Base-by-base conservation (phyloP, 2,888 invertebrate species). In the Plusia festucae region DNA sequence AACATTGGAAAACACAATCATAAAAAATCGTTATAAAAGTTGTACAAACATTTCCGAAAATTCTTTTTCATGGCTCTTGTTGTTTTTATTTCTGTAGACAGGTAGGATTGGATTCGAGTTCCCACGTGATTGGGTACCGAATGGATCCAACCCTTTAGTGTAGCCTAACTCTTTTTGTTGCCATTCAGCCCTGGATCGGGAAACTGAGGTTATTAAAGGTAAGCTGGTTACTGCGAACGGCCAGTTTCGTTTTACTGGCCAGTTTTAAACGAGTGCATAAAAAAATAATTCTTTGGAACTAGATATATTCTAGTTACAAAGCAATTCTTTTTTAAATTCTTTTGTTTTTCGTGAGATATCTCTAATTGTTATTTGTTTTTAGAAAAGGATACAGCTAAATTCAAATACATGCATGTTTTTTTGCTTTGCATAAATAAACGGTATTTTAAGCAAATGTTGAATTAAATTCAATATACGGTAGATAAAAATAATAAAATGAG, bases 101-200 rank as follows among this genome's bases (percentile, higher is more conserved):
- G 52, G 40, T 6, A 18, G 22, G 24, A 58, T 13, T 44, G 30
- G 61, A 78, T 65, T 46, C 60, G 46, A 51, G 64, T 52, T 56
- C 61, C 61, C 56, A 30, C 57, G 54, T 67, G 78, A 78, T 78
- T 70, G 76, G 70, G 53, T 52, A 53, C 63, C 61, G 73, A 73
- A 68, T 70, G 68, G 67, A 54, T 61, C 56, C 52, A 73, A 57
- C 74, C 74, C 74, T 74, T 69, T 62, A 57, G 64, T 59, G 62
- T 24, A 30, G 53, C 16, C 24, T 24, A 56, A 53, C 62, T 78
- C 56, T 61, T 75, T 78, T 78, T 78, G 56, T 65, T 68, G 44
- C 54, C 53, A n/a, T 58, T 68, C n/a, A 59, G 34, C 60, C 27
- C 56, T 52, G 13, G 46, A 15, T 32, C 16, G 65, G 27, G 18